Percentiles rank a stretch among this genome's conserved stretches.
phyloP scores from a whole-genome alignment of 2,797 vertebrate genomes.

The Poecilia wingei region DNA sequence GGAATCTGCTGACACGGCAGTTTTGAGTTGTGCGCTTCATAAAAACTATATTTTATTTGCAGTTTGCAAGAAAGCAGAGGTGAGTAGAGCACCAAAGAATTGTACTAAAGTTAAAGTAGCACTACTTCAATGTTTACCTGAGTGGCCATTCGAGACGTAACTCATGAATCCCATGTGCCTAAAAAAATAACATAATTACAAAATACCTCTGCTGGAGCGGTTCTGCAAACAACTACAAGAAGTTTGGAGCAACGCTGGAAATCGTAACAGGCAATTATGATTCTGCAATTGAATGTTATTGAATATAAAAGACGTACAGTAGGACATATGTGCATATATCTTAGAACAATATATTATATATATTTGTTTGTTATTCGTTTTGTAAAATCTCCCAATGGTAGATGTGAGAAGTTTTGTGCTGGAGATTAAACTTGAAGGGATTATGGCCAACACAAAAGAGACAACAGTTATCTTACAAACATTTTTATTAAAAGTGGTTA shows the following conservation, averaged over 20 bases:
- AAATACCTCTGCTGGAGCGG: conserved; percentile 97
- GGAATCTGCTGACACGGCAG: neutral
- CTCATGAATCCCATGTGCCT: no score
- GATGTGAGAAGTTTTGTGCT: conserved; percentile 3
- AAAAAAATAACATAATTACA: no score
- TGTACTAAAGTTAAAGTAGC: neutral
- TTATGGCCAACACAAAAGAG: conserved; percentile 31
- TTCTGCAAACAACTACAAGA: conserved; percentile 99
- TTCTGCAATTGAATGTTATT: no score
- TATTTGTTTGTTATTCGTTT: conserved; percentile 13
- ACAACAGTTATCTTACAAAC: conserved; percentile 39
- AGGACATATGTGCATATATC: no score
- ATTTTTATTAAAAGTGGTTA: conserved; percentile 52
- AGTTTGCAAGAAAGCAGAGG: neutral
- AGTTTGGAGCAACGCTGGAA: conserved; percentile 98
- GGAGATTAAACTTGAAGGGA: conserved; percentile 22
- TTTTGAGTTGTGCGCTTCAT: neutral
- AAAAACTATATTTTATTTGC: neutral
- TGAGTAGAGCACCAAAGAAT: neutral
- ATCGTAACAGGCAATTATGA: conserved; percentile 94
- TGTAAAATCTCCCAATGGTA: conserved; percentile 20
- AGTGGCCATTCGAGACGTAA: neutral
- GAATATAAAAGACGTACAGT: no score
- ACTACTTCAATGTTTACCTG: neutral
- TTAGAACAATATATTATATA: neutral